Conservation (phyloP, 2,888 invertebrate genomes). For the Drosophila leonis region DNA sequence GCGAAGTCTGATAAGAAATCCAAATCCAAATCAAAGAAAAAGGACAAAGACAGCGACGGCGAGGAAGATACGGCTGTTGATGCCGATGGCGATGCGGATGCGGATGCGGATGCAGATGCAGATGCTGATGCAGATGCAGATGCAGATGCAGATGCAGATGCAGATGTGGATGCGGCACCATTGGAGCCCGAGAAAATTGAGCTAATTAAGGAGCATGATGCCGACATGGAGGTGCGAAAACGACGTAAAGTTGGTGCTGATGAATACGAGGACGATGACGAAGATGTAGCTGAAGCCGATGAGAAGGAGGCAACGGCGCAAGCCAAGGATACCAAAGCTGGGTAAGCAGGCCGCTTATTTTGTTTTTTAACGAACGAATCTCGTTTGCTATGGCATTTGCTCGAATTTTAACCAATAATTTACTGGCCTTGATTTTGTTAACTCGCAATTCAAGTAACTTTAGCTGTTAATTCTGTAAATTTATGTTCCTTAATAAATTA, state of each 20-base stretch:
- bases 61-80: conserved; percentile 87
- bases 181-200: conserved; percentile 83
- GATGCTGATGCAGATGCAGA: conserved; percentile 89
- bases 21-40: conserved; percentile 87
- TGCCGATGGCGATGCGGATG: conserved; percentile 88
- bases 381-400: conserved; percentile 49
- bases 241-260: conserved; percentile 78
- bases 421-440: conserved; percentile 34
- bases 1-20: conserved; percentile 87
- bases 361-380: conserved; percentile 46
- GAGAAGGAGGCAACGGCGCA: conserved; percentile 36
- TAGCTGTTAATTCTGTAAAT: conserved; percentile 67
- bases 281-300: conserved; percentile 33
- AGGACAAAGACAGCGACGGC: conserved; percentile 93
- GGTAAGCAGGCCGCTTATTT: conserved; percentile 77
- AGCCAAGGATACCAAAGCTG: conserved; percentile 78
- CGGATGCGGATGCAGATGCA: conserved; percentile 86
- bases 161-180: conserved; percentile 86
- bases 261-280: conserved; percentile 70
- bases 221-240: conserved; percentile 81
- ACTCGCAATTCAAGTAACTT: conserved; percentile 54
- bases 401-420: conserved; percentile 62
- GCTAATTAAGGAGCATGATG: conserved; percentile 84
- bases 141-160: conserved; percentile 89
- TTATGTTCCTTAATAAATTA: conserved; percentile 78